Percentiles rank a stretch among this genome's conserved stretches.
phyloP scores from a whole-genome alignment of 2,113 vertebrate species.

The Galemys pyrenaicus region DNA sequence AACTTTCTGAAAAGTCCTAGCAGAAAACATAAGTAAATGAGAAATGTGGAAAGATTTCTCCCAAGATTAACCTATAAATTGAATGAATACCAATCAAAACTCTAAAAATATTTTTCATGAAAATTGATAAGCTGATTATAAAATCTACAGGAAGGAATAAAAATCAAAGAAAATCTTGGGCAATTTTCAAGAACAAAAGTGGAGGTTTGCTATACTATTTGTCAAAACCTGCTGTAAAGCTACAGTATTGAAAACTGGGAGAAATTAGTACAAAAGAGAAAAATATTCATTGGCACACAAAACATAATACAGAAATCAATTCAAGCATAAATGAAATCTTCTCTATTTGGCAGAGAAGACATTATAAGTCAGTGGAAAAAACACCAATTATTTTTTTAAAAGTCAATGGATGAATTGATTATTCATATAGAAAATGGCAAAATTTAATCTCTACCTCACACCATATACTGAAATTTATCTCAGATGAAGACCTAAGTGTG shows the following conservation, averaged over 20 bases:
- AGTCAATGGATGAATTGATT: background rate
- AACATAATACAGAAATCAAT: background rate
- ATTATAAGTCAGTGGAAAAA: background rate
- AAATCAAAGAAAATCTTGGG: background rate
- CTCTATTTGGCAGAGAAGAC: background rate
- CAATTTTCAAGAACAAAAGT: background rate
- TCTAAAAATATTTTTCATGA: background rate
- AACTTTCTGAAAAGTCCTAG: background rate
- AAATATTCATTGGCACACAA: background rate
- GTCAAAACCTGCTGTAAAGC: background rate
- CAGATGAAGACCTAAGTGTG: background rate
- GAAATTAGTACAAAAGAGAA: background rate
- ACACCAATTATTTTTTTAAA: background rate
- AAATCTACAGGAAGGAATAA: background rate
- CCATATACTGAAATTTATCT: background rate
- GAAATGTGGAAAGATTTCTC: background rate
- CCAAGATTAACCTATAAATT: background rate
- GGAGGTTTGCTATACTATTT: background rate
- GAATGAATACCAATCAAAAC: background rate
- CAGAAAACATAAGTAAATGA: conserved; percentile 6
- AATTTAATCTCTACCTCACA: background rate
- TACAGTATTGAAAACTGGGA: background rate
- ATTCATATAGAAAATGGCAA: background rate
- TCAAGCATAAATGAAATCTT: background rate
- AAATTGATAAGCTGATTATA: background rate